Evolutionary conservation across 2,888 invertebrate genomes (phyloP).

Genomic region (Tachina lurida): DNA sequence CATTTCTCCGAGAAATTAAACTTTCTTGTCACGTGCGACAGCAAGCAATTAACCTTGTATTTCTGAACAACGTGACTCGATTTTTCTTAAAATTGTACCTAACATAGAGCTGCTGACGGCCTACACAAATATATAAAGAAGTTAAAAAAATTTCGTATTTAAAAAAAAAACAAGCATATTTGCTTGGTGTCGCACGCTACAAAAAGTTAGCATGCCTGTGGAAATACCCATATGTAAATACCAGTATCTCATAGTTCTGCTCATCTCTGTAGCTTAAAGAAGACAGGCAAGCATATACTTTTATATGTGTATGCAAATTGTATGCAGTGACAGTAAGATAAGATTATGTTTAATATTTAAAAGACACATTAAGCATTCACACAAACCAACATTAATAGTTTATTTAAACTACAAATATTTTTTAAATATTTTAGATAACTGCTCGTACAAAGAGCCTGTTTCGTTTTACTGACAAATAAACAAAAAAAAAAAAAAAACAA

Average conservation of each 20-base stretch:
- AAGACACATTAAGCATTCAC: slow-evolving; percentile 24
- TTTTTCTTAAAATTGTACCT: too few relatives aligned
- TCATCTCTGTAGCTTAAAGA: slow-evolving; percentile 2
- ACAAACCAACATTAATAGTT: slow-evolving; percentile 28
- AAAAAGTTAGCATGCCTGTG: too few relatives aligned
- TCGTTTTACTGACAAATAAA: slow-evolving; percentile 2
- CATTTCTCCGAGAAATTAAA: too few relatives aligned
- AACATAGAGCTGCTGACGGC: too few relatives aligned
- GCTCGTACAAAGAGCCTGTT: slow-evolving; percentile 25
- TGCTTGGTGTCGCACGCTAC: too few relatives aligned
- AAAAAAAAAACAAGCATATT: too few relatives aligned
- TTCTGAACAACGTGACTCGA: too few relatives aligned
- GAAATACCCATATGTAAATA: too few relatives aligned
- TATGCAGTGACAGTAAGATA: slow-evolving; percentile 64
- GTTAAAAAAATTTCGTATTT: too few relatives aligned
- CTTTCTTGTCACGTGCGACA: too few relatives aligned
- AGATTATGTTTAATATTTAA: slow-evolving; percentile 62
- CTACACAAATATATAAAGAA: too few relatives aligned
- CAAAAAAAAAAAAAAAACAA: neutral
- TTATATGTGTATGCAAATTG: slow-evolving; percentile 62
- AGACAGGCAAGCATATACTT: slow-evolving; percentile 11
- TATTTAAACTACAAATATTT: slow-evolving; percentile 50
- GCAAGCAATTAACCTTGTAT: too few relatives aligned
- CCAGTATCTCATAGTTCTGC: neutral
- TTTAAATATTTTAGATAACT: slow-evolving; percentile 62